Base-by-base conservation (phyloP, 2,797 vertebrate species). In the Denticeps clupeoides region DNA sequence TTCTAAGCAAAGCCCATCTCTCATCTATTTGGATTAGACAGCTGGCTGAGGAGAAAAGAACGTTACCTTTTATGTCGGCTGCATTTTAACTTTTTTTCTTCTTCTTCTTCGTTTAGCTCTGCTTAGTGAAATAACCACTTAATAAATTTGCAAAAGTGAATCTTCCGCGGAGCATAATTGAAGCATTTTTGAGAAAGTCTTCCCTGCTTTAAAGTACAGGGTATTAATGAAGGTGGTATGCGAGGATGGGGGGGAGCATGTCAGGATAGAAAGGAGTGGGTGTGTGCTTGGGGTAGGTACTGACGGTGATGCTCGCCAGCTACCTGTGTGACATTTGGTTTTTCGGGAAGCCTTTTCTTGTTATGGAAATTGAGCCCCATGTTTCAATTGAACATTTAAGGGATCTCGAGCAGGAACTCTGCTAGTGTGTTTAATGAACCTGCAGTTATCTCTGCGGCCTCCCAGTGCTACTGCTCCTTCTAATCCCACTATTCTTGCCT, bases 51-150 rank as follows among this genome's bases (percentile, higher is more conserved):
- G 72, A 74, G 78, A 75, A 58, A 55, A 65, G 67, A 70, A 77
- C 73, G 72, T 70, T 79, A 67, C 67, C 75, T 81, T 81, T 82
- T 79, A 80, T 80, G 76, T 81, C 69, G 71, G 45, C 51, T 7
- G 26, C 51, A 53, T 51, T 55, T 51, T 53, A 68, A 57, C 52
- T 45, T 55, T 55, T 52, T 41, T 41, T 52, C 58, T 11, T 27
- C 13, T 47, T 41, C 25, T 28, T 35, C 13, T 40, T 13, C 50
- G 69, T 80, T 82, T 75, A 82, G 78, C 72, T 69, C 73, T 56
- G 79, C 79, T 82, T 82, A 81, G 78, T 74, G 72, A 81, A 83
- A 83, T 82, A 75, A 83, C 74, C 73, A 74, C 70, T 78, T 81
- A 79, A 82, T 80, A 82, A 82, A 79, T 75, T 73, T 75, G 62